Evolutionary conservation across 64 coral and sea anemone species (phyloP).

Genomic region (Pocillopora verrucosa): DNA sequence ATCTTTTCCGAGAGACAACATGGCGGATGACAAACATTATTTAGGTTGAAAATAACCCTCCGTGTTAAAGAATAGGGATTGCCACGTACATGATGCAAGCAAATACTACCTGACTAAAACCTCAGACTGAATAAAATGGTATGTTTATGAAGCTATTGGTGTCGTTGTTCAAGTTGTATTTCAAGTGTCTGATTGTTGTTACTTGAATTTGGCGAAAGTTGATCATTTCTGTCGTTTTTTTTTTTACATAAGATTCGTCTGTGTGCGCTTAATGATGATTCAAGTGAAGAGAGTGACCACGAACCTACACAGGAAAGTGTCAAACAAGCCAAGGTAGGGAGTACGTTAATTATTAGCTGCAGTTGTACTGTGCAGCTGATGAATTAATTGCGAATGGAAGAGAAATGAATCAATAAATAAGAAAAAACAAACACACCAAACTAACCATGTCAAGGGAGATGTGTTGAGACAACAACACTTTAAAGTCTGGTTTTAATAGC

Average conservation of each 20-base stretch:
- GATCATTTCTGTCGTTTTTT: background rate
- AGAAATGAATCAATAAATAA: too few relatives aligned
- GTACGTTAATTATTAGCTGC: background rate
- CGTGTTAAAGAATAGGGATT: background rate
- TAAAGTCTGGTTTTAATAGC: too few relatives aligned
- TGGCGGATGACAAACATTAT: background rate
- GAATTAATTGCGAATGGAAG: too few relatives aligned
- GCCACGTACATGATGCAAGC: background rate
- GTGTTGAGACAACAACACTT: too few relatives aligned
- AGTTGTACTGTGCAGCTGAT: background rate
- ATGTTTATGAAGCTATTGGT: background rate
- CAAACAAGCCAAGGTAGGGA: conserved; percentile 74
- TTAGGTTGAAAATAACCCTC: background rate
- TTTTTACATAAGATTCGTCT: conserved; percentile 64
- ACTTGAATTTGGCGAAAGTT: background rate
- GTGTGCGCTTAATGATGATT: conserved; percentile 77
- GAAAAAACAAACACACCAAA: too few relatives aligned
- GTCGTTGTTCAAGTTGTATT: conserved; percentile 32
- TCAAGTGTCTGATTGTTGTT: background rate
- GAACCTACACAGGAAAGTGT: conserved; percentile 78
- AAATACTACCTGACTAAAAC: background rate
- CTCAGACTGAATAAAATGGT: background rate
- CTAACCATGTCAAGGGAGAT: too few relatives aligned
- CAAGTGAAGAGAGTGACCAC: conserved; percentile 71
- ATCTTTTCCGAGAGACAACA: background rate